phyloP scores from a whole-genome alignment of 2,113 vertebrate species.

The Gallinago media region DNA sequence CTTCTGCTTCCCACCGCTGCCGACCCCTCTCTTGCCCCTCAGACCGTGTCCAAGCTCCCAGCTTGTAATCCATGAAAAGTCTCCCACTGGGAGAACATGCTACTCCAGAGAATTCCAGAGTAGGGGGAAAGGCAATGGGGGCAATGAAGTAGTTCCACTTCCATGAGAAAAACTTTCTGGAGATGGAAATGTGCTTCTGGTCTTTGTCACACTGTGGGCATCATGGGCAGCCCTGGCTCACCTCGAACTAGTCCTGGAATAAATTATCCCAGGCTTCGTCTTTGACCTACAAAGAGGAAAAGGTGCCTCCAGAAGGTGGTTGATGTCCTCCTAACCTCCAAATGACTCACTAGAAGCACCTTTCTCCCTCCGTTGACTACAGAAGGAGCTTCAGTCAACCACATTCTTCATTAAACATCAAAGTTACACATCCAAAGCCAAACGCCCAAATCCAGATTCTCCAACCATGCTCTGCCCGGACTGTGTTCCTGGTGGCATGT shows the following conservation, averaged over 20 bases:
- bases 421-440: neutral
- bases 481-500: neutral
- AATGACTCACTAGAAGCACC: neutral
- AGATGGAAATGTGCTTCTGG: neutral
- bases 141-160: neutral
- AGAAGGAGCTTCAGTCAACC: neutral
- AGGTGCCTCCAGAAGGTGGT: neutral
- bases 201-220: rapidly evolving
- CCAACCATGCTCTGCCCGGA: neutral
- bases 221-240: neutral
- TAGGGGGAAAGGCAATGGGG: neutral
- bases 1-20: neutral
- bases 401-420: neutral
- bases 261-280: neutral
- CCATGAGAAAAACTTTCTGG: neutral
- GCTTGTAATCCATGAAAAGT: neutral
- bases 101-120: neutral
- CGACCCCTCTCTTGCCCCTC: neutral
- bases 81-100: neutral
- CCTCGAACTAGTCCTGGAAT: neutral
- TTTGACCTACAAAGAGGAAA: neutral
- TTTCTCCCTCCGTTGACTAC: neutral
- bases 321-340: neutral
- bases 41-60: neutral
- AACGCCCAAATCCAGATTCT: neutral